phyloP scores from a whole-genome alignment of 1,140 invertebrate species.

The Drosophila insularis region DNA sequence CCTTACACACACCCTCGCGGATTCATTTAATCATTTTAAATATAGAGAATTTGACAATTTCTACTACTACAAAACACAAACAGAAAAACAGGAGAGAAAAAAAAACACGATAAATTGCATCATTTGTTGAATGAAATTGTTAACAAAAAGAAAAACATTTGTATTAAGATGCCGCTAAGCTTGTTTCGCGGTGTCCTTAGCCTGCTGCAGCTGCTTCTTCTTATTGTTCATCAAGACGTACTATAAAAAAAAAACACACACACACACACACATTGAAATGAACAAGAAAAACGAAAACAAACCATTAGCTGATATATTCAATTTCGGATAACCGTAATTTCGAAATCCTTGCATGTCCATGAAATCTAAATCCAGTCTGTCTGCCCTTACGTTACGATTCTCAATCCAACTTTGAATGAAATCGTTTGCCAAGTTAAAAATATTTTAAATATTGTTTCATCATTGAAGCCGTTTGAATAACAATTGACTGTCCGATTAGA shows the following conservation, averaged over 20 bases:
- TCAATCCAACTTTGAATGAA: too few species aligned
- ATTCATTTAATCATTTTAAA: conserved; percentile 3
- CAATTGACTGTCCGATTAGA: too few species aligned
- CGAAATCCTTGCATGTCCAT: not conserved
- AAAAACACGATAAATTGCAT: conserved; percentile 38
- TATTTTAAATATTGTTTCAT: too few species aligned
- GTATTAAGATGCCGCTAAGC: not conserved
- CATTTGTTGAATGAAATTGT: not conserved
- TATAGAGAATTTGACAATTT: not conserved
- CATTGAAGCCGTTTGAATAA: too few species aligned
- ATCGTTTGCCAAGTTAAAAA: too few species aligned
- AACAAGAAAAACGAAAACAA: not conserved
- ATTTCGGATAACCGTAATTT: not conserved
- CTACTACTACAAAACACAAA: conserved; percentile 34
- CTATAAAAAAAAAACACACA: not conserved
- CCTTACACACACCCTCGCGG: not conserved
- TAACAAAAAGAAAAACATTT: not conserved
- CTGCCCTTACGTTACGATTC: too few species aligned
- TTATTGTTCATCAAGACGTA: not conserved
- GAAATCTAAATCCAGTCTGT: not conserved
- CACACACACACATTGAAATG: too few species aligned
- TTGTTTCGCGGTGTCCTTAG: not conserved
- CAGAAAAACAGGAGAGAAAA: not conserved
- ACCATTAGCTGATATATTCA: not conserved
- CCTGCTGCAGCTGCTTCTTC: not conserved